Evolutionary conservation across 2,797 vertebrate genomes (phyloP).

Genomic region (Falco peregrinus): DNA sequence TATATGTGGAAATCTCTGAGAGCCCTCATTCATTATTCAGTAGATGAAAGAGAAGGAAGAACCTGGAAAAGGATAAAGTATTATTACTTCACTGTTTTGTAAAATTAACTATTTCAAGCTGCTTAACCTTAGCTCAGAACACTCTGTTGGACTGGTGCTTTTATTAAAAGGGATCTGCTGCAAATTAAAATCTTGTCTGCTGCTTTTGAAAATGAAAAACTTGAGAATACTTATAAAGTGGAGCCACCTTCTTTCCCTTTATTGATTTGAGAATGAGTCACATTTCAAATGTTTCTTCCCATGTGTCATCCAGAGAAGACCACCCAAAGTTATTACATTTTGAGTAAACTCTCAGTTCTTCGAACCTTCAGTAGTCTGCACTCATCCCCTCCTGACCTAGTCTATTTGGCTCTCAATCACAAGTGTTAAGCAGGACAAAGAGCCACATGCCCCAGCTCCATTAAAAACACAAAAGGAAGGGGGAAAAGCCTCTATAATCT

Average conservation of each 20-base stretch:
- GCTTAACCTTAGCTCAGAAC: not conserved
- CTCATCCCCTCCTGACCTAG: not conserved
- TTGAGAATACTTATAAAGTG: not conserved
- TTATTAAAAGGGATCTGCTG: conserved; percentile 27
- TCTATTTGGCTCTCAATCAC: not conserved
- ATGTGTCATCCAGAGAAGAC: conserved; percentile 29
- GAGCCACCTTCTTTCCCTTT: conserved; percentile 3
- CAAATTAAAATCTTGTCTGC: conserved; percentile 36
- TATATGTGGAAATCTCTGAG: not conserved
- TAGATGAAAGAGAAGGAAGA: not conserved
- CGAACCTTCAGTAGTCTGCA: not conserved
- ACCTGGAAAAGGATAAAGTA: not conserved
- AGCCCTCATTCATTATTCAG: not conserved
- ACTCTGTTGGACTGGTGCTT: not conserved
- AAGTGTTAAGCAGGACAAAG: not conserved
- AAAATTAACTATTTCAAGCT: conserved; percentile 48
- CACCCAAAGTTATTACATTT: conserved; percentile 20
- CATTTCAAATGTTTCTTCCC: conserved; percentile 17
- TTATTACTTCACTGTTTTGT: not conserved
- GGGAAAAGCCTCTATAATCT: not conserved
- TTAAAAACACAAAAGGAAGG: not conserved
- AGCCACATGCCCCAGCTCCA: not conserved
- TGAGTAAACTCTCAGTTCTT: not conserved
- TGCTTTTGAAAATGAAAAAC: conserved; percentile 34
- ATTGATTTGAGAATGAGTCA: conserved; percentile 10